phyloP scores from a whole-genome alignment of 2,888 invertebrate genomes.

The Philaethria dido region DNA sequence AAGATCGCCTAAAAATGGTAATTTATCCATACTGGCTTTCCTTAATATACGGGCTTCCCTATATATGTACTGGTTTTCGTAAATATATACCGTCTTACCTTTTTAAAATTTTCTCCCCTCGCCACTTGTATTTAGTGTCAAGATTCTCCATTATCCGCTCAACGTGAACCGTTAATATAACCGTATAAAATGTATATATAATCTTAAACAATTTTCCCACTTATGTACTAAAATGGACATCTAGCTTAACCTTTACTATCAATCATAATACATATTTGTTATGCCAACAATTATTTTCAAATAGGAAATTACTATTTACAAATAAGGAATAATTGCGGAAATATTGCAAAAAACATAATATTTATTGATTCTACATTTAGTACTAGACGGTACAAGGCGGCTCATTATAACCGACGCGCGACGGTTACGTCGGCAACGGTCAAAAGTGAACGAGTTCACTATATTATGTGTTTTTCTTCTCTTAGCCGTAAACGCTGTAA shows the following conservation, averaged over 20 bases:
- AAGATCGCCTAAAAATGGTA: no score
- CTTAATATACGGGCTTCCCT: no score
- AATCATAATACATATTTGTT: not conserved
- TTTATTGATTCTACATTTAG: not conserved
- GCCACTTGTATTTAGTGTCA: no score
- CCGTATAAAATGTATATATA: no score
- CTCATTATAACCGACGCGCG: conserved; percentile 1
- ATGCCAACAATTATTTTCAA: not conserved
- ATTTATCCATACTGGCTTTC: no score
- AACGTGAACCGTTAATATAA: no score
- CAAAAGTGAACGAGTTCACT: conserved; percentile 6
- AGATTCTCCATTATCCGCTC: no score
- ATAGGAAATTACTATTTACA: conserved; percentile 7
- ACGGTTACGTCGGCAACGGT: conserved; percentile 15
- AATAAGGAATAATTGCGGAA: conserved; percentile 10
- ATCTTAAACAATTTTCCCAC: not conserved
- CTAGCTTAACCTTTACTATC: not conserved
- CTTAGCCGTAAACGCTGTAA: conserved; percentile 6
- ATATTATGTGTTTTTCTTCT: conserved; percentile 10
- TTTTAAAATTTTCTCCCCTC: no score
- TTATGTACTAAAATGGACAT: not conserved
- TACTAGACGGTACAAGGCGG: no score
- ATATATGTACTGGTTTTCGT: no score
- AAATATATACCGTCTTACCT: no score
- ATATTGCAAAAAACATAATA: conserved; percentile 5